Conservation (phyloP, 2,113 vertebrate species). For the Pycnonotus jocosus region DNA sequence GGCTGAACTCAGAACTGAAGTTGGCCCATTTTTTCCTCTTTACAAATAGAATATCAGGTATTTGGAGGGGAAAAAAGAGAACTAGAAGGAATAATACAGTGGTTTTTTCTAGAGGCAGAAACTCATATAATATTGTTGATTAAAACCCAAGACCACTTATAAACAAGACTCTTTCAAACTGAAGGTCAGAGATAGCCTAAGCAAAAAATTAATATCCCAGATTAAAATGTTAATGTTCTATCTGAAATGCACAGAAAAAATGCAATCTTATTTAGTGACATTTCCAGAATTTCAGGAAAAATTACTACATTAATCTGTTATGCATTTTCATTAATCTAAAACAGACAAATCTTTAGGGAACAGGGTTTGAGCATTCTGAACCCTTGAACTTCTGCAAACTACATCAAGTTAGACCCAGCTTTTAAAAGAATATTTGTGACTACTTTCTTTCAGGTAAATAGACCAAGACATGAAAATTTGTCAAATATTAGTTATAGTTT, state of each 20-base stretch:
- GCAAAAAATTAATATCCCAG: background rate
- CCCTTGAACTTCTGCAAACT: background rate
- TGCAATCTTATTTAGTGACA: background rate
- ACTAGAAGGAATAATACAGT: background rate
- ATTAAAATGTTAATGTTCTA: conserved; percentile 41
- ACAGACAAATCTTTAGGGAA: background rate
- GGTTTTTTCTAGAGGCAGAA: background rate
- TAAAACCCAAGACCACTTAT: background rate
- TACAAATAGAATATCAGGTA: background rate
- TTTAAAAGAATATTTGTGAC: background rate
- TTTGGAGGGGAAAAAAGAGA: background rate
- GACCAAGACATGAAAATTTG: background rate
- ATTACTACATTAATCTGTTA: background rate
- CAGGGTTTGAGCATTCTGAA: background rate
- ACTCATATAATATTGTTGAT: background rate
- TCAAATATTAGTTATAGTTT: background rate
- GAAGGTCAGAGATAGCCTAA: conserved; percentile 37
- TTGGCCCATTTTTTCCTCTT: background rate
- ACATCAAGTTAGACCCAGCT: background rate
- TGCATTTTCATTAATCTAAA: background rate
- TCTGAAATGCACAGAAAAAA: background rate
- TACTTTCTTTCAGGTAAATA: background rate
- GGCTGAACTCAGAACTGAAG: background rate
- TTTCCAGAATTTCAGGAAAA: background rate
- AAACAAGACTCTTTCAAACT: background rate